phyloP scores from a whole-genome alignment of 2,113 vertebrate species.

The Lucifuga dentata region DNA sequence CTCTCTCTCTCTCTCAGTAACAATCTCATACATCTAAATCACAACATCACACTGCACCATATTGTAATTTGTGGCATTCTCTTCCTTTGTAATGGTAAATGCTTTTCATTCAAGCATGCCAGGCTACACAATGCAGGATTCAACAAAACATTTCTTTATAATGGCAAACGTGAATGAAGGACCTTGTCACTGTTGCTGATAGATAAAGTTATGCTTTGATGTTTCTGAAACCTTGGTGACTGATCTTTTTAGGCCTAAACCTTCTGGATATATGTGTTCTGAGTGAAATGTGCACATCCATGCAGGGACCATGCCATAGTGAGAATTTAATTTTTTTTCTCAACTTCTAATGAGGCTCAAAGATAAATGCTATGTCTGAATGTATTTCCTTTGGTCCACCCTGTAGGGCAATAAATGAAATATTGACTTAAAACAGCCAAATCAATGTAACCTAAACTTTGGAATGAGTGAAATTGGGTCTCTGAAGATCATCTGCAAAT shows the following conservation, averaged over 20 bases:
- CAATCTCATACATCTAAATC: conserved; percentile 28
- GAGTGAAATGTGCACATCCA: conserved; percentile 67
- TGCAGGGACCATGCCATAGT: conserved; percentile 71
- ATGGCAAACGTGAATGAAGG: conserved; percentile 66
- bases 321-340: conserved; percentile 51
- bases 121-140: conserved; percentile 82
- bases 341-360: conserved; percentile 64
- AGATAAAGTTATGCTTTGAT: conserved; percentile 32
- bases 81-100: conserved; percentile 65
- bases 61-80: conserved; percentile 61
- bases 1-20: conserved; percentile 25
- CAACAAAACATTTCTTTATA: conserved; percentile 41
- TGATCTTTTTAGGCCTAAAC: conserved; percentile 50
- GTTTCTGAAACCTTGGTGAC: conserved; percentile 31
- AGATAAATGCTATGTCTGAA: conserved; percentile 70
- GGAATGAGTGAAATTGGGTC: conserved; percentile 27
- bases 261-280: conserved; percentile 25
- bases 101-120: conserved; percentile 83
- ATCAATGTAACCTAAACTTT: conserved; percentile 12
- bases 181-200: conserved; percentile 29
- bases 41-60: too few species aligned
- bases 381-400: conserved; percentile 57
- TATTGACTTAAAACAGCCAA: background rate
- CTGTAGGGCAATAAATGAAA: background rate
- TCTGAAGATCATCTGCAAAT: conserved; percentile 23